Percentiles rank a stretch among this genome's conserved stretches.
Conservation (phyloP, 2,797 vertebrate genomes). For the Tinamus major region DNA sequence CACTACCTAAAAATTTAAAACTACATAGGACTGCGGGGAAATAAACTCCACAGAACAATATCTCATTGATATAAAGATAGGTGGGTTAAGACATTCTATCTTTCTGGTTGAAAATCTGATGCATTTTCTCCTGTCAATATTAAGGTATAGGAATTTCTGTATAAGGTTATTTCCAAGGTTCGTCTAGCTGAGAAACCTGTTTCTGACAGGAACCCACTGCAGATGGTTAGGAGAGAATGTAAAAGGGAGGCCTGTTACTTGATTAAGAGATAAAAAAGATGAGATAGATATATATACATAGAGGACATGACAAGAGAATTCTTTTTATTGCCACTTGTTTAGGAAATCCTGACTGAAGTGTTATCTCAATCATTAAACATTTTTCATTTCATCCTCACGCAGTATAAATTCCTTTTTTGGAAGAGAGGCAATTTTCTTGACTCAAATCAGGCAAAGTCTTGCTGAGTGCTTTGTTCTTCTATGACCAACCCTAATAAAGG, state of each 20-base stretch:
- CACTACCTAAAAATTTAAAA: not conserved
- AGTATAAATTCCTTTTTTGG: not conserved
- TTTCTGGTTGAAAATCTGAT: not conserved
- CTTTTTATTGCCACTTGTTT: not conserved
- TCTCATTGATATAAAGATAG: not conserved
- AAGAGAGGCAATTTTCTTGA: not conserved
- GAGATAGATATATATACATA: not conserved
- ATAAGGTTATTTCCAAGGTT: not conserved
- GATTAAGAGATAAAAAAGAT: not conserved
- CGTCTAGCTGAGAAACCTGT: not conserved
- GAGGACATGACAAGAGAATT: rapidly evolving
- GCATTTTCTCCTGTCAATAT: not conserved
- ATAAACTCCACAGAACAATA: not conserved
- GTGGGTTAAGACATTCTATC: not conserved
- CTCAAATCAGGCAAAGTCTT: not conserved
- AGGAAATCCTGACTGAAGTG: not conserved
- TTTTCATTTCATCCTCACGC: not conserved
- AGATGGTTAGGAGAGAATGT: not conserved
- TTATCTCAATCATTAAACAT: not conserved
- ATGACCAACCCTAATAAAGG: not conserved
- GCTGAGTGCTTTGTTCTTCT: not conserved
- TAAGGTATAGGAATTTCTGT: not conserved
- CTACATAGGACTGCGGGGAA: not conserved
- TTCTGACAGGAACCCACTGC: not conserved
- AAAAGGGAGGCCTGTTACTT: not conserved